Evolutionary conservation across 2,888 invertebrate species (phyloP).

Genomic region (Tetragonisca angustula): DNA sequence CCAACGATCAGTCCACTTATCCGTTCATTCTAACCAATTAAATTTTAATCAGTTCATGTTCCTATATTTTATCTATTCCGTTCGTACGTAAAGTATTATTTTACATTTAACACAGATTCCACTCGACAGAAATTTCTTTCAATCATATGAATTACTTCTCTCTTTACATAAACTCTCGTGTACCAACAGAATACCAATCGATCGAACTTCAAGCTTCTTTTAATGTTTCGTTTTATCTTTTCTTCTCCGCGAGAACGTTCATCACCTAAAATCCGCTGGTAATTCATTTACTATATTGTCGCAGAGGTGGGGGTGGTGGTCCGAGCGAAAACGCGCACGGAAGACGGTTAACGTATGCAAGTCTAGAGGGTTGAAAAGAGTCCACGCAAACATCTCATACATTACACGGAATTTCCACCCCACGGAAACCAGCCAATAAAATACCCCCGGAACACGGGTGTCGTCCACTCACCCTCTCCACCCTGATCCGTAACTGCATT

Average conservation of each 20-base stretch:
- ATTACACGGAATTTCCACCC: slow-evolving; percentile 79
- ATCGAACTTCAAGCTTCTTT: not conserved
- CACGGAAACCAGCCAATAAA: slow-evolving; percentile 84
- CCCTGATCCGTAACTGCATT: slow-evolving; percentile 77
- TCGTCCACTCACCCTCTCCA: slow-evolving; percentile 71
- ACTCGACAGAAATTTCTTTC: too few relatives aligned
- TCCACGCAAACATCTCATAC: slow-evolving; percentile 72
- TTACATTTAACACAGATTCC: too few relatives aligned
- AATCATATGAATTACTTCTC: too few relatives aligned
- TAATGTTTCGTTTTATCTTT: not conserved
- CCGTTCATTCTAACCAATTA: too few relatives aligned
- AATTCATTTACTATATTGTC: not conserved
- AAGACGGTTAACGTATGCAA: slow-evolving; percentile 44
- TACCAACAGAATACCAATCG: not conserved
- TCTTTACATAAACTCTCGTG: too few relatives aligned
- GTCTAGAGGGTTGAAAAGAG: slow-evolving; percentile 67
- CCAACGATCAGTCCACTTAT: too few relatives aligned
- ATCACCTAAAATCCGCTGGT: not conserved
- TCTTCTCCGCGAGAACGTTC: not conserved
- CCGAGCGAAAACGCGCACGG: slow-evolving; percentile 38
- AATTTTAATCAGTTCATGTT: too few relatives aligned
- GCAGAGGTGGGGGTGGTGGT: not conserved
- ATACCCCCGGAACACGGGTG: slow-evolving; percentile 77
- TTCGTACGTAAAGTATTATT: too few relatives aligned
- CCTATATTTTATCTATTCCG: too few relatives aligned